These are phyloP conservation scores for Ectemnius lituratus DNA, from an alignment of 2,888 invertebrate genomes.

Conservation along the genomic window DNA sequence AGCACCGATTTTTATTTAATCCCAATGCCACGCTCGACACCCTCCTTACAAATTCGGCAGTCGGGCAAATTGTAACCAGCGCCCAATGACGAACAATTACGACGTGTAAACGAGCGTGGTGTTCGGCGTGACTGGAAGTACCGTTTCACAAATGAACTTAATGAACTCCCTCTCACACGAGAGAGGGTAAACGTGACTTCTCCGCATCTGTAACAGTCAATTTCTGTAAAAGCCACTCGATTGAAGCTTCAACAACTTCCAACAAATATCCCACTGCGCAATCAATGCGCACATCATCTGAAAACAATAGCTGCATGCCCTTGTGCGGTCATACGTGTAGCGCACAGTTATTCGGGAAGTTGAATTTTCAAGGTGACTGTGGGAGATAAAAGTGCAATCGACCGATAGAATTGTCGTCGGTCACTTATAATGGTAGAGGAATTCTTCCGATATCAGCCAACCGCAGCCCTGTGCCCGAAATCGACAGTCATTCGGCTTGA, in stretches of 20 bases:
- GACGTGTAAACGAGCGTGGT: background rate
- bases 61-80: background rate
- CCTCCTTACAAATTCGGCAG: background rate
- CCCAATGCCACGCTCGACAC: background rate
- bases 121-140: background rate
- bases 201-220: background rate
- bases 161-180: background rate
- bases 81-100: background rate
- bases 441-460: constrained; percentile 7
- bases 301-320: background rate
- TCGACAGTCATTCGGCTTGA: constrained; percentile 11
- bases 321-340: background rate
- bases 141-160: background rate
- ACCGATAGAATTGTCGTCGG: background rate
- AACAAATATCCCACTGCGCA: background rate
- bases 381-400: too few relatives aligned
- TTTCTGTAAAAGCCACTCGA: background rate
- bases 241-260: background rate
- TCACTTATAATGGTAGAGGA: background rate
- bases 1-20: constrained; percentile 4
- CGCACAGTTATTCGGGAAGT: background rate
- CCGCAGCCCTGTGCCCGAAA: background rate
- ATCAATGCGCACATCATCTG: background rate
- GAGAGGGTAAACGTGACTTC: background rate
- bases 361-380: background rate